phyloP scores from a whole-genome alignment of 2,888 invertebrate genomes.

The Bembecia ichneumoniformis region DNA sequence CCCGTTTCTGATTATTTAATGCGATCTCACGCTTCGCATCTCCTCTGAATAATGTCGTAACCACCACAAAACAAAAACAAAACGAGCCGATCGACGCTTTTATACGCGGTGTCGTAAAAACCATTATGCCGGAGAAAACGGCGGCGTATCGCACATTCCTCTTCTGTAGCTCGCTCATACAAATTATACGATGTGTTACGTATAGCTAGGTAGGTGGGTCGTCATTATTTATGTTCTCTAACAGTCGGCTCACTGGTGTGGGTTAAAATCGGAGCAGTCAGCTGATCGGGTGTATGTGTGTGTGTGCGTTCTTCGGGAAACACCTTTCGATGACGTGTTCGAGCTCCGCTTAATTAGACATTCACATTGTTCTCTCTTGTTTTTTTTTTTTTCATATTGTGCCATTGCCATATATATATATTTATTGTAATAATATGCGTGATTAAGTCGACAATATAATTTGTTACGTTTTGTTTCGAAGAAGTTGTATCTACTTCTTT shows the following conservation, averaged over 20 bases:
- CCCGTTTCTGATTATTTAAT: slow-evolving; percentile 59
- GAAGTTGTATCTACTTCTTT: too few relatives aligned
- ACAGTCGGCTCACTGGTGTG: slow-evolving; percentile 65
- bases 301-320: slow-evolving; percentile 70
- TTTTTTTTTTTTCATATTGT: slow-evolving; percentile 31
- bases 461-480: slow-evolving; percentile 16
- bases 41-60: slow-evolving; percentile 43
- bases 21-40: slow-evolving; percentile 45
- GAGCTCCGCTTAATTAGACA: slow-evolving; percentile 70
- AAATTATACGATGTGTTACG: slow-evolving; percentile 68
- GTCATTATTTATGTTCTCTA: slow-evolving; percentile 73
- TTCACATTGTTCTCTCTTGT: slow-evolving; percentile 64
- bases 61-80: slow-evolving; percentile 20
- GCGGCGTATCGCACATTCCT: slow-evolving; percentile 58
- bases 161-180: slow-evolving; percentile 50
- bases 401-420: not conserved
- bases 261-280: slow-evolving; percentile 72
- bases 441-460: not conserved
- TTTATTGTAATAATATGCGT: not conserved
- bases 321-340: slow-evolving; percentile 71
- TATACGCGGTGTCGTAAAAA: slow-evolving; percentile 50
- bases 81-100: slow-evolving; percentile 39
- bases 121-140: slow-evolving; percentile 49
- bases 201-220: slow-evolving; percentile 70
- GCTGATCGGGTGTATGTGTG: slow-evolving; percentile 61